These are phyloP conservation scores for Beris morrisii DNA, from an alignment of 2,888 invertebrate genomes.

Conservation along the genomic window DNA sequence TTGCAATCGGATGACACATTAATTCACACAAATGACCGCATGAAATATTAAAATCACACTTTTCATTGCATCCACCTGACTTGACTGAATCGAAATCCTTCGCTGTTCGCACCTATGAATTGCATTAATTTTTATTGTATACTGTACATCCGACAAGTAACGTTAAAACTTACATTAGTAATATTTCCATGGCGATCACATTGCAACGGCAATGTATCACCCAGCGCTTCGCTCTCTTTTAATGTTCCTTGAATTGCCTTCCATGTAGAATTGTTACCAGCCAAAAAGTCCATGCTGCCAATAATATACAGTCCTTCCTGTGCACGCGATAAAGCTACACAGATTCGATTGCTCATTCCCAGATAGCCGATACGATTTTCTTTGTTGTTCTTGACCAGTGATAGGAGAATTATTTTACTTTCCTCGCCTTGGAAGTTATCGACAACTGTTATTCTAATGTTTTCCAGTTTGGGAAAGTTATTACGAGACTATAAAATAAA, in stretches of 20 bases:
- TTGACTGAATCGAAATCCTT: slow-evolving; percentile 30
- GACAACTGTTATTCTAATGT: slow-evolving; percentile 66
- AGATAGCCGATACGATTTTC: slow-evolving; percentile 72
- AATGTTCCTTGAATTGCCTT: slow-evolving; percentile 57
- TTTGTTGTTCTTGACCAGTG: slow-evolving; percentile 74
- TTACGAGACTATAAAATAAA: slow-evolving; percentile 44
- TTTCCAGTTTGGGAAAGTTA: slow-evolving; percentile 44
- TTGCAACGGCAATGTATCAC: slow-evolving; percentile 56
- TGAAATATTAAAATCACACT: slow-evolving; percentile 28
- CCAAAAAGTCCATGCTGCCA: slow-evolving; percentile 68
- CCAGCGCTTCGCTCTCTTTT: slow-evolving; percentile 59
- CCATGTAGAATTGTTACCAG: slow-evolving; percentile 62
- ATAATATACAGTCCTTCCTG: slow-evolving; percentile 70
- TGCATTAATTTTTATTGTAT: neutral
- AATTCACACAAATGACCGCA: slow-evolving; percentile 35
- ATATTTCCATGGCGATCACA: slow-evolving; percentile 58
- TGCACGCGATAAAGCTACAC: slow-evolving; percentile 77
- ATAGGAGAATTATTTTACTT: slow-evolving; percentile 75
- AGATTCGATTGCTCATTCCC: slow-evolving; percentile 68
- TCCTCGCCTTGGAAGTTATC: slow-evolving; percentile 85
- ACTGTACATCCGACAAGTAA: neutral
- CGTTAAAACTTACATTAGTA: slow-evolving; percentile 40
- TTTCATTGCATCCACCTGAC: slow-evolving; percentile 35
- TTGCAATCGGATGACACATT: slow-evolving; percentile 28
- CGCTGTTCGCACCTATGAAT: slow-evolving; percentile 23